Evolutionary conservation across 2,113 vertebrate species (phyloP), one percentile per base, ranked within the genome.

Genomic region (Eublepharis macularius): DNA sequence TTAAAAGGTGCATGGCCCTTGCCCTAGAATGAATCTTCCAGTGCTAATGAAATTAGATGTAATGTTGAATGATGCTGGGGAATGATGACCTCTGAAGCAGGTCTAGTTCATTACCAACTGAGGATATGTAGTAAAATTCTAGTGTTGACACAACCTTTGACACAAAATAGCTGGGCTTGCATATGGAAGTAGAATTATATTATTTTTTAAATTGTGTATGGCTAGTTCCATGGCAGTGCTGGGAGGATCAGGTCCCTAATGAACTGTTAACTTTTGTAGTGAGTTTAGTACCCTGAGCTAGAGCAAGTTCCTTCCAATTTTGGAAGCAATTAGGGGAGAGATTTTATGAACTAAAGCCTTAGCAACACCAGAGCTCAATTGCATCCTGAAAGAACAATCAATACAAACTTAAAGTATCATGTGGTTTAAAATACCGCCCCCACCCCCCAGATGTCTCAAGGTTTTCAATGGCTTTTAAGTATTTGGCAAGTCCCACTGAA

Each of bases 311-410:
- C 84, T 0, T 1, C 36, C 26, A 78, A 41, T 24, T 88, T 76
- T 13, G 68, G 73, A 65, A 60, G 80, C 26, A 16, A 19, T 77
- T 84, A 72, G 13, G 76, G 26, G 29, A 57, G 43, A 86, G 78
- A 70, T 21, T 72, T 78, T 86, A 84, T 74, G 86, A 75, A 83
- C 81, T 83, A 26, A 80, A 63, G 19, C 19, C 4, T 36, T 1
- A 84, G 68, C 17, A 3, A 83, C 19, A 51, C 60, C 49, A 86
- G 65, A 80, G n/a, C 47, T 89, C 72, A 80, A 83, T 0, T n/a
- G 26, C 73, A 86, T 89, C 41, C 69, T 80, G 76, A 72, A 85
- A 89, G 65, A 69, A 14, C 24, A 81, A 47, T 85, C 86, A 34
- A 75, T 57, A 65, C 87, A 87, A 91, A 24, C 32, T 79, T 63